Evolutionary conservation across 1,140 invertebrate species (phyloP).

Genomic region (Drosophila pseudoobscura): DNA sequence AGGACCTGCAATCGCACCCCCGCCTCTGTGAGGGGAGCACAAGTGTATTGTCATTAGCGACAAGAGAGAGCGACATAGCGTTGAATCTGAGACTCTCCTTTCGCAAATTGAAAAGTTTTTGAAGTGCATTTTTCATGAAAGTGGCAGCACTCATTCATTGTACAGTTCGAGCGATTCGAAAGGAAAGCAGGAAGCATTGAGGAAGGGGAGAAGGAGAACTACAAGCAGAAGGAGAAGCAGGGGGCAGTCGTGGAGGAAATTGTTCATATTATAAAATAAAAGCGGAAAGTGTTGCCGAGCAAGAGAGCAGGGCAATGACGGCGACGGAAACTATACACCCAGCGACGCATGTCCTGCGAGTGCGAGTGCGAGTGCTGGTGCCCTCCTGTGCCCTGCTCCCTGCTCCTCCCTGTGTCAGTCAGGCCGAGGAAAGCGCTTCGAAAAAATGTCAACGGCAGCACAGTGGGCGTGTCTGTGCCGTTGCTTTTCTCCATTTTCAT

Average conservation of each 20-base stretch:
- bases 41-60: slow-evolving; percentile 81
- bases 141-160: slow-evolving; percentile 46
- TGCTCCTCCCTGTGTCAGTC: slow-evolving; percentile 16
- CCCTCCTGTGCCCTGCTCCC: background rate
- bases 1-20: background rate
- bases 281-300: slow-evolving; percentile 65
- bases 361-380: background rate
- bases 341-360: slow-evolving; percentile 63
- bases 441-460: slow-evolving; percentile 69
- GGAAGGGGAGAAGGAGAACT: background rate
- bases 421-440: slow-evolving; percentile 12
- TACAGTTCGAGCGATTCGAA: slow-evolving; percentile 37
- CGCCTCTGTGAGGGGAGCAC: slow-evolving; percentile 21
- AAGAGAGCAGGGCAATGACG: slow-evolving; percentile 73
- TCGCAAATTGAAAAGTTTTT: slow-evolving; percentile 76
- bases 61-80: slow-evolving; percentile 57
- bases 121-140: slow-evolving; percentile 76
- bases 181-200: slow-evolving; percentile 34
- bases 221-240: background rate
- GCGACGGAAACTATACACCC: slow-evolving; percentile 62
- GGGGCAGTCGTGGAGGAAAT: slow-evolving; percentile 55
- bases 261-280: slow-evolving; percentile 81
- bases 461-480: slow-evolving; percentile 33
- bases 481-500: slow-evolving; percentile 71
- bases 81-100: slow-evolving; percentile 60